Conservation (phyloP, 2,113 vertebrate genomes). For the Pomatostomus ruficeps region DNA sequence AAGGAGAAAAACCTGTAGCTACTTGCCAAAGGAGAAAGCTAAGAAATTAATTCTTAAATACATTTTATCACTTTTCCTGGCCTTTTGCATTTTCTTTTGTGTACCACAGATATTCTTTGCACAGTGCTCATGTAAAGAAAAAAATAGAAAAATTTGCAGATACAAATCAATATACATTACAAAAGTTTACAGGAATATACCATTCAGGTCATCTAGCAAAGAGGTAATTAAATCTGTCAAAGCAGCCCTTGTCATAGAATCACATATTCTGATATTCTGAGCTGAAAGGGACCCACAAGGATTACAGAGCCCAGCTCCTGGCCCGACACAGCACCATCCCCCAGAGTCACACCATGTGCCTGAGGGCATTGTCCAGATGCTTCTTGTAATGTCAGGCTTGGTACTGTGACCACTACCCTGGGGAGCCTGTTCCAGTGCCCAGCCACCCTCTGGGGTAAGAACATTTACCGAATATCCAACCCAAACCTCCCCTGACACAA, state of each 20-base stretch:
- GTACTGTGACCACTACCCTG: accelerated
- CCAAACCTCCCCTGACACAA: accelerated
- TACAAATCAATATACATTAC: background rate
- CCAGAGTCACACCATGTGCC: background rate
- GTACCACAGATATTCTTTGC: background rate
- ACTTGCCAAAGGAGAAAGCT: background rate
- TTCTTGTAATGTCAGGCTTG: background rate
- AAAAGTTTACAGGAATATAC: background rate
- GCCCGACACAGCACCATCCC: background rate
- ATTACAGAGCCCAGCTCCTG: too few species aligned
- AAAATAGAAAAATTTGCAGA: background rate
- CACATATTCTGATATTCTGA: background rate
- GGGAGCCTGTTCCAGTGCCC: background rate
- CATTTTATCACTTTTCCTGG: accelerated
- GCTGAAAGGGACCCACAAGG: background rate
- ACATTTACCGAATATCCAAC: accelerated
- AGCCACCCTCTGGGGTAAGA: accelerated
- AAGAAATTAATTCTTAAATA: background rate
- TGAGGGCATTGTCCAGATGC: accelerated
- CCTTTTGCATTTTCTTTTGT: background rate
- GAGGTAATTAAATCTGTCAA: background rate
- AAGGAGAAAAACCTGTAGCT: background rate
- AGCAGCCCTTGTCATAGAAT: background rate
- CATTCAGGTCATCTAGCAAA: background rate
- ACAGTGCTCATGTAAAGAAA: background rate